phyloP scores from a whole-genome alignment of 2,797 vertebrate genomes.

The Sebastes umbrosus region DNA sequence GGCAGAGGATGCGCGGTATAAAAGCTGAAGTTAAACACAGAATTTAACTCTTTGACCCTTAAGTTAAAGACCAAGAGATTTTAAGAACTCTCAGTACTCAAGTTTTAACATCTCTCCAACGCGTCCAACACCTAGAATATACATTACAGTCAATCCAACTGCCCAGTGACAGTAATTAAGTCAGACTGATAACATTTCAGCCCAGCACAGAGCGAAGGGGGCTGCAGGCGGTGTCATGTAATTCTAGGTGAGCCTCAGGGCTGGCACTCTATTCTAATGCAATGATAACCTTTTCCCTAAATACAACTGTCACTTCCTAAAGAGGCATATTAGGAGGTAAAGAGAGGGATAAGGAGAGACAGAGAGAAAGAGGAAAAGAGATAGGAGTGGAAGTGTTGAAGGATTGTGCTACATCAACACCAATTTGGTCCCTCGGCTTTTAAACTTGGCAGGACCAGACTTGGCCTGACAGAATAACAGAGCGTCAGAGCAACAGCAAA shows the following conservation, averaged over 20 bases:
- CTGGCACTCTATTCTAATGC: conserved; percentile 72
- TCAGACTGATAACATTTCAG: conserved; percentile 79
- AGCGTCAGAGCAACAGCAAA: conserved; percentile 38
- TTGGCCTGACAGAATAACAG: conserved; percentile 40
- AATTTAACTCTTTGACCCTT: conserved; percentile 60
- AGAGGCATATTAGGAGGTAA: conserved; percentile 71
- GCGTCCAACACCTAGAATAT: conserved; percentile 48
- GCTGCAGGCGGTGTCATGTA: conserved; percentile 76
- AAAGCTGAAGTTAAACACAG: conserved; percentile 38
- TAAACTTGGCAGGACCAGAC: conserved; percentile 50
- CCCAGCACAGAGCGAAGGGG: conserved; percentile 62
- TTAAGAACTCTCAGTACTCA: conserved; percentile 33
- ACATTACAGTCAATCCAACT: conserved; percentile 64
- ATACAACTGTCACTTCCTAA: conserved; percentile 77
- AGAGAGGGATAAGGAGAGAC: conserved; percentile 55
- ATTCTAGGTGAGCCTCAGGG: conserved; percentile 77
- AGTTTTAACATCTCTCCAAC: conserved; percentile 52
- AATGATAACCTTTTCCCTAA: conserved; percentile 78
- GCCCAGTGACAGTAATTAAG: conserved; percentile 78
- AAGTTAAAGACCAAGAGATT: conserved; percentile 49
- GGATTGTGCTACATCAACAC: conserved; percentile 49
- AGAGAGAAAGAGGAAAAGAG: conserved; percentile 44
- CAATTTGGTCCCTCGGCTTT: conserved; percentile 52
- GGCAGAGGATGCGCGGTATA: conserved; percentile 40
- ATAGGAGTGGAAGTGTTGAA: conserved; percentile 47